phyloP scores from a whole-genome alignment of 1,140 invertebrate genomes.

The Ceratosolen fusciceps region DNA sequence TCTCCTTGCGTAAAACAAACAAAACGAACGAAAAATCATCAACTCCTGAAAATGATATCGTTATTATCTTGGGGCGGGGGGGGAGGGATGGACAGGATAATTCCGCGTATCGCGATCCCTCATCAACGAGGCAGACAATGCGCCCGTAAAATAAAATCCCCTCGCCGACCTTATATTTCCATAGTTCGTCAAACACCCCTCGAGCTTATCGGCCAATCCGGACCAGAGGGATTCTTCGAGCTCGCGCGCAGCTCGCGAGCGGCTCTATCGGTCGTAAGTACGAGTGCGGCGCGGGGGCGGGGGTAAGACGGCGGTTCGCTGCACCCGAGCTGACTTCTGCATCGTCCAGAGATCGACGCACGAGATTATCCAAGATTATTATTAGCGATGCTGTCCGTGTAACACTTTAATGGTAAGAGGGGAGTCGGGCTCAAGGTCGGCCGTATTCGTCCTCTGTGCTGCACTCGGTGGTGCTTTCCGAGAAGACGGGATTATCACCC shows the following conservation, averaged over 20 bases:
- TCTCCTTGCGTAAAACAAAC: too few species aligned
- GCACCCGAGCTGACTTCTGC: slow-evolving; percentile 24
- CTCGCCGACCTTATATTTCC: slow-evolving; percentile 10
- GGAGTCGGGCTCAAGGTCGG: slow-evolving; percentile 56
- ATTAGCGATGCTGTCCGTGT: slow-evolving; percentile 62
- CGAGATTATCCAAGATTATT: slow-evolving; percentile 62
- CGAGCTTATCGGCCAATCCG: background rate
- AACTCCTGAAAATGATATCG: background rate
- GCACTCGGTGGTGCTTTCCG: slow-evolving; percentile 30
- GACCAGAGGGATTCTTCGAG: background rate
- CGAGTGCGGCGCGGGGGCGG: too few species aligned
- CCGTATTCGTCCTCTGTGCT: slow-evolving; percentile 59
- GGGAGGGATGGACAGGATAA: background rate
- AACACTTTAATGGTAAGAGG: slow-evolving; percentile 62
- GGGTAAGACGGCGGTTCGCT: slow-evolving; percentile 31
- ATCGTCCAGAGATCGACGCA: slow-evolving; percentile 57
- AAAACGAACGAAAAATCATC: too few species aligned
- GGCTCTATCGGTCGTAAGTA: background rate
- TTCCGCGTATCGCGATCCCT: background rate
- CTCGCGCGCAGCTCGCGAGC: background rate
- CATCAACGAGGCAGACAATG: background rate
- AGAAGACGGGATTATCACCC: slow-evolving; percentile 1
- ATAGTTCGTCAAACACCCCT: slow-evolving; percentile 20
- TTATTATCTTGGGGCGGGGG: background rate
- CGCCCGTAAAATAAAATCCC: background rate